Conservation (phyloP, 2,888 invertebrate species). For the Conistra vaccinii region DNA sequence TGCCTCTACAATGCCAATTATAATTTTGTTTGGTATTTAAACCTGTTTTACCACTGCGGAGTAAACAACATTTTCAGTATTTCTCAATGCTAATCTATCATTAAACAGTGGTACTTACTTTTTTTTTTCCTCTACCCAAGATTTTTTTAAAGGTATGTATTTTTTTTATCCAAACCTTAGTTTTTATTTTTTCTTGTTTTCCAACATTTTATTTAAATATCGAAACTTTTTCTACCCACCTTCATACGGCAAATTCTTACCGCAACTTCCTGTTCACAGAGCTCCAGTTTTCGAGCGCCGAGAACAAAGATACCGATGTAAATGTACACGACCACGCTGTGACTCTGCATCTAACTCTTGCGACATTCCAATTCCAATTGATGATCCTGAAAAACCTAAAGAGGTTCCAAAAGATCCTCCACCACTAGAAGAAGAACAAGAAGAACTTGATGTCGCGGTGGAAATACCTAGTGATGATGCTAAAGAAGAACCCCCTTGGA, state of each 20-base stretch:
- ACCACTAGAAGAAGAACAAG: not conserved
- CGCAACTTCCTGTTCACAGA: slow-evolving; percentile 33
- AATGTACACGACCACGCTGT: slow-evolving; percentile 32
- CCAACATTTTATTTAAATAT: not conserved
- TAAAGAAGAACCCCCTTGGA: not conserved
- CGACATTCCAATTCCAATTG: not conserved
- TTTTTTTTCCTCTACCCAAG: not conserved
- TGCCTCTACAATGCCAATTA: slow-evolving; percentile 72
- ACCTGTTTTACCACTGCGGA: slow-evolving; percentile 65
- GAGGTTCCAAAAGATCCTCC: not conserved
- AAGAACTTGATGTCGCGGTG: too few relatives aligned
- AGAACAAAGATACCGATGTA: slow-evolving; percentile 12
- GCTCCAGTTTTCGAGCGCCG: not conserved
- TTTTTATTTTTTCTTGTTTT: not conserved
- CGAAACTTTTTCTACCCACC: not conserved
- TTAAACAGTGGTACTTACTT: slow-evolving; percentile 6
- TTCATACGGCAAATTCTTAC: not conserved
- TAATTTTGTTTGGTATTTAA: slow-evolving; percentile 78
- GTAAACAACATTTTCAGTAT: slow-evolving; percentile 71
- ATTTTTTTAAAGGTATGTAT: slow-evolving; percentile 32
- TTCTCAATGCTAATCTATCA: slow-evolving; percentile 7
- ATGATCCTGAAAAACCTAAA: not conserved
- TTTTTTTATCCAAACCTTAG: not conserved
- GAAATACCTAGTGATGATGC: not conserved
- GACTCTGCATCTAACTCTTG: slow-evolving; percentile 8